These are phyloP conservation scores for Cyanocitta stelleri DNA, from an alignment of 2,113 vertebrate genomes.

Conservation along the genomic window DNA sequence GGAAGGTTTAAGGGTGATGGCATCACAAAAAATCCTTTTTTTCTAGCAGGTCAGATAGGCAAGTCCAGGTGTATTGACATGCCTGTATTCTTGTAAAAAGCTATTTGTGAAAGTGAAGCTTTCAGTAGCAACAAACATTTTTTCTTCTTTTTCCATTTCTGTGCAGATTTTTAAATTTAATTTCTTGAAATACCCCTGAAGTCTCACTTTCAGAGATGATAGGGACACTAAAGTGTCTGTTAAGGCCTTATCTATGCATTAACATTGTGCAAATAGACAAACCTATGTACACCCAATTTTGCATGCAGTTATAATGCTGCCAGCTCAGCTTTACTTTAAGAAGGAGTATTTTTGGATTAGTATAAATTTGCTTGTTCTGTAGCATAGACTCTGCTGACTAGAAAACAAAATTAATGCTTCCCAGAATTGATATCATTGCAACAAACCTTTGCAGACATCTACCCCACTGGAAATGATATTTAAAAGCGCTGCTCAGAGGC, in stretches of 20 bases:
- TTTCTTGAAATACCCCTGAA: background rate
- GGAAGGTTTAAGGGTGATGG: background rate
- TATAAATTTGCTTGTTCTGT: background rate
- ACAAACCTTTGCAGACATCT: background rate
- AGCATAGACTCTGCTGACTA: background rate
- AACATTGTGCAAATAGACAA: background rate
- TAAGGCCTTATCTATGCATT: background rate
- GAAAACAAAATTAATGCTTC: background rate
- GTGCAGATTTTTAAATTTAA: background rate
- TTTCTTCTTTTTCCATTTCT: background rate
- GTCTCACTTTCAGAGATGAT: background rate
- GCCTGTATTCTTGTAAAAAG: background rate
- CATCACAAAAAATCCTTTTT: background rate
- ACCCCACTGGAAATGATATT: background rate
- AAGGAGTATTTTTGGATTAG: background rate
- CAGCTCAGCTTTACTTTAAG: background rate
- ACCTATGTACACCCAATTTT: background rate
- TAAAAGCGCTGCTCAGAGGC: background rate
- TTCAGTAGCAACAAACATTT: background rate
- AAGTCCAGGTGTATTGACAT: background rate
- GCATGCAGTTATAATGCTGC: background rate
- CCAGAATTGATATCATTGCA: background rate
- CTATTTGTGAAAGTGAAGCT: background rate
- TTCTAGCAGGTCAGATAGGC: background rate
- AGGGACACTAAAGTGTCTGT: background rate